These are phyloP conservation scores for Leucoma salicis DNA, from an alignment of 2,888 invertebrate genomes.

Conservation along the genomic window DNA sequence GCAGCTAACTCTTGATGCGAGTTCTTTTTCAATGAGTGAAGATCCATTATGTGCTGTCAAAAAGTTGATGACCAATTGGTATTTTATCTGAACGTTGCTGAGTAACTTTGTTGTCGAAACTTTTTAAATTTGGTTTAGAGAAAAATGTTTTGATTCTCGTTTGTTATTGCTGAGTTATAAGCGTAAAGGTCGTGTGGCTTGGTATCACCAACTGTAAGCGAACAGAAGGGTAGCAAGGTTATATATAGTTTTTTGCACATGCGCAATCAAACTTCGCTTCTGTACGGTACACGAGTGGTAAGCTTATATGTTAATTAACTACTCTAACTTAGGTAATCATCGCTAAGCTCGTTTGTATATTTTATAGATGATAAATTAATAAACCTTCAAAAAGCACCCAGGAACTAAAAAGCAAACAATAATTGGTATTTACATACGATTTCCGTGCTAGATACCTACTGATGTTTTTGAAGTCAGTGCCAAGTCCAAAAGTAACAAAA, in stretches of 20 bases:
- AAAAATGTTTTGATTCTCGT: conserved; percentile 61
- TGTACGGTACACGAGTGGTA: no score
- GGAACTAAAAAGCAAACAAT: no score
- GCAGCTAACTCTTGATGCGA: conserved; percentile 57
- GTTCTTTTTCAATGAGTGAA: conserved; percentile 44
- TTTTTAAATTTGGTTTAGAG: conserved; percentile 33
- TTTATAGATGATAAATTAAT: no score
- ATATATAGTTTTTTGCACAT: conserved; percentile 58
- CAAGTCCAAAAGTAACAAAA: no score
- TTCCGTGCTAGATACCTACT: no score
- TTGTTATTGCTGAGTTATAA: conserved; percentile 29
- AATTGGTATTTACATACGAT: no score
- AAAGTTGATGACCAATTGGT: conserved; percentile 59
- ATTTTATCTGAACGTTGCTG: conserved; percentile 52
- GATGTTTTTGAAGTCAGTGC: no score
- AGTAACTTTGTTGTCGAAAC: neutral
- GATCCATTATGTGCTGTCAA: conserved; percentile 48
- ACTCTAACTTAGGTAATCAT: no score
- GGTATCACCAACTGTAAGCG: conserved; percentile 5
- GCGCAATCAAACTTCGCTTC: conserved; percentile 38
- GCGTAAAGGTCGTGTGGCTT: conserved; percentile 17
- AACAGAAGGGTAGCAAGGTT: conserved; percentile 41
- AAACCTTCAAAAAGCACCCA: no score
- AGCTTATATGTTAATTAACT: no score
- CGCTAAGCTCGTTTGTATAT: no score